Base-by-base conservation (phyloP, 92 coral and sea anemone species). In the Phymanthus crucifer region DNA sequence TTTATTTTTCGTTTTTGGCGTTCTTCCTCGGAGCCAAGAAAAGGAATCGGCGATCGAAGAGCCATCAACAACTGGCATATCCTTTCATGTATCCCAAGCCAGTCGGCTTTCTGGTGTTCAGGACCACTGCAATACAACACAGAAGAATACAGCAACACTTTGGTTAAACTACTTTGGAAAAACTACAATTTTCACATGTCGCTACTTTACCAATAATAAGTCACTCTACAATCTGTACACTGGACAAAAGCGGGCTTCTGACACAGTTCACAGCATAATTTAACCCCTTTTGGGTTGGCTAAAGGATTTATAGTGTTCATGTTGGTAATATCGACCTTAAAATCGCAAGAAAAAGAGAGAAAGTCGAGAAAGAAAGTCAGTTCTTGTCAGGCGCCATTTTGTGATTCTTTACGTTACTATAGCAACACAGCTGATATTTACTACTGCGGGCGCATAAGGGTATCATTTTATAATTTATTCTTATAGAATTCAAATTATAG, bases 241-340 rank as follows among this genome's bases (percentile, higher is more conserved):
- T 93, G 99, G 31, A 87, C 96, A 83, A 95, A 95, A 24, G 99
- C 99, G 33, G 99, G 99, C 78, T 95, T 95, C 84, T 93, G 98
- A 24, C 99, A 95, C 61, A 95, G 81, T 38, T 95, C 99, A 80
- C 99, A 95, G 58, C 89, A 82, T 31, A 95, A 89, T 77, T 95
- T 95, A 32, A 95, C 98, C 72, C 99, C 99, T 76, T 91, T 95
- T 11, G 97, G 99, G 77, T 93, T 95, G 21, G 98, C 98, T 73
- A 95, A 86, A 52, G 99, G 99, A 79, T 95, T 95, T 31, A 95
- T 89, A 47, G 98, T 87, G 74, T 90, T 87, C 97, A 93, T 93
- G 33, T 80, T 80, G 66, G 24, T 23, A 14, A 71, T n/a, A 54
- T 54, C 64, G 64, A 21, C 27, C 11, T 21, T 54, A 54, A 21